Evolutionary conservation across 2,888 invertebrate species (phyloP).

Genomic region (Labia minor): DNA sequence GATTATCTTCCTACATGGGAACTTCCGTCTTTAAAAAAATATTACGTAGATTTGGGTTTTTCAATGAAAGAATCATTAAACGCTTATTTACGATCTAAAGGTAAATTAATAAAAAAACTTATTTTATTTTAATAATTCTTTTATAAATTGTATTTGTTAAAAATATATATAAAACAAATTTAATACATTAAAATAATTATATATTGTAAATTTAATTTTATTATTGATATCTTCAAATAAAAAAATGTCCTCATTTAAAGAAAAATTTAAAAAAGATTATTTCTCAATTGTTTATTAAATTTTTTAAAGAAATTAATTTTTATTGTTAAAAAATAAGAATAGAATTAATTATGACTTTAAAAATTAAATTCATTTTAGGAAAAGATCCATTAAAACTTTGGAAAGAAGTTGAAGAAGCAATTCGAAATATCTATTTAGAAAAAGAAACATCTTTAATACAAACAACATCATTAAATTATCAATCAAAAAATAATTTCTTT

Average conservation of each 20-base stretch:
- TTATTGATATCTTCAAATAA: background rate
- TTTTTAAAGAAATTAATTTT: conserved; percentile 18
- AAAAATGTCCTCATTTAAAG: no score
- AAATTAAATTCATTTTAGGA: no score
- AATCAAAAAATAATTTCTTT: conserved; percentile 64
- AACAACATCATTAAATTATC: conserved; percentile 33
- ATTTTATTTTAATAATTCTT: conserved; percentile 30
- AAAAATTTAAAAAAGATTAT: no score
- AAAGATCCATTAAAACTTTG: conserved; percentile 65
- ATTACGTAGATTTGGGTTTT: conserved; percentile 59
- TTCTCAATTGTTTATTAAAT: no score
- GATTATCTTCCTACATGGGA: conserved; percentile 93
- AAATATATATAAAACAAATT: no score
- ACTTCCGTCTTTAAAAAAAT: conserved; percentile 62
- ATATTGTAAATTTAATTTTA: conserved; percentile 14
- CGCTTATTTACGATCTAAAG: conserved; percentile 49
- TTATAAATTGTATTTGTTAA: no score
- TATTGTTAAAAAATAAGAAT: no score
- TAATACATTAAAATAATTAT: conserved; percentile 14
- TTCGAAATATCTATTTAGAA: conserved; percentile 53
- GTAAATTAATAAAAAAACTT: no score
- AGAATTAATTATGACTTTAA: no score
- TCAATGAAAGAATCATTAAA: conserved; percentile 82
- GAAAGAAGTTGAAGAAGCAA: conserved; percentile 67
- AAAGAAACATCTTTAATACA: conserved; percentile 63